Conservation (phyloP, 2,113 vertebrate genomes). For the Pica pica region DNA sequence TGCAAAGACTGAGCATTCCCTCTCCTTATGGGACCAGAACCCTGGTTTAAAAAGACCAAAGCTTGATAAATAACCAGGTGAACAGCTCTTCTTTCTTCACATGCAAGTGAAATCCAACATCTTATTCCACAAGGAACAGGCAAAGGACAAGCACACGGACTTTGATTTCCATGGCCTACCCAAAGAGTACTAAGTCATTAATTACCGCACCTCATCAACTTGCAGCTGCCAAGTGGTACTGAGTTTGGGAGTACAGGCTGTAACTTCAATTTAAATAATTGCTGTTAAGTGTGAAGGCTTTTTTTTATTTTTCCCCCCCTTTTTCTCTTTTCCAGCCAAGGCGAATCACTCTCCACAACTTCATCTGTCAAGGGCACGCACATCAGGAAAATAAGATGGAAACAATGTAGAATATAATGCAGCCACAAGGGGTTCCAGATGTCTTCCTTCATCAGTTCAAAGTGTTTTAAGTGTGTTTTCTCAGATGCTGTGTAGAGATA, state of each 20-base stretch:
- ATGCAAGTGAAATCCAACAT: not conserved
- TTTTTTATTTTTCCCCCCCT: rapidly evolving
- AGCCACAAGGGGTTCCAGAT: not conserved
- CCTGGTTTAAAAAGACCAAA: not conserved
- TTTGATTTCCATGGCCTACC: not conserved
- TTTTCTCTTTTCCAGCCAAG: not conserved
- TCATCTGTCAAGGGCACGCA: not conserved
- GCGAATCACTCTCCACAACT: not conserved
- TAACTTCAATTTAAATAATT: not conserved
- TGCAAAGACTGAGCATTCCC: rapidly evolving
- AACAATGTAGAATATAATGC: not conserved
- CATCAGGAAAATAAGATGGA: not conserved
- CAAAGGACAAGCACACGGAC: not conserved
- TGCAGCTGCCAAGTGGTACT: not conserved
- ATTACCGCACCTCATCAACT: not conserved
- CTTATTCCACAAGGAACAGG: not conserved
- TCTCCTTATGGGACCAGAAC: not conserved
- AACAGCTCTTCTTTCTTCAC: not conserved
- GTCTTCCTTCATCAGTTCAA: not conserved
- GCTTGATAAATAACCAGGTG: not conserved
- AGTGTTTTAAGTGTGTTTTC: not conserved
- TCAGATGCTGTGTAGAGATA: not conserved
- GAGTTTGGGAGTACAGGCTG: not conserved
- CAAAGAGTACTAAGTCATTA: not conserved
- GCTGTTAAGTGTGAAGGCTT: not conserved